Conservation (phyloP, 2,113 vertebrate species). For the Alaudala cheleensis region DNA sequence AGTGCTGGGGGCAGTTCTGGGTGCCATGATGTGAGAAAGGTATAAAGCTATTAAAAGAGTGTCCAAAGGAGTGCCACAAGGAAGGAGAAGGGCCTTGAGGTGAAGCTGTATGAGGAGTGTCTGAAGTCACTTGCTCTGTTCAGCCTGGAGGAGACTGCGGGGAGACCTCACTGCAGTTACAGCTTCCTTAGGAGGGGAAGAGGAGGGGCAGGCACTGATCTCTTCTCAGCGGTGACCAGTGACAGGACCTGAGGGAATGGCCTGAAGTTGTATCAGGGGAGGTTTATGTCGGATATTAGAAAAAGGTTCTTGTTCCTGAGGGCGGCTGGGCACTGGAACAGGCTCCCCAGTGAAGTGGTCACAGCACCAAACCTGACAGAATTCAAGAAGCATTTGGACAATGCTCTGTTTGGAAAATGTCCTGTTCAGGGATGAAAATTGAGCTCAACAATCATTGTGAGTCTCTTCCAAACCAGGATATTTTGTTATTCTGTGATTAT, state of each 20-base stretch:
- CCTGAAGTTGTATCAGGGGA: neutral
- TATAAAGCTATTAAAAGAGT: no score
- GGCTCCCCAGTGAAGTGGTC: neutral
- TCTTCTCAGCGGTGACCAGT: neutral
- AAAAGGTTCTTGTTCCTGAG: neutral
- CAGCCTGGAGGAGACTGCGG: neutral
- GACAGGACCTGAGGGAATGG: accelerated
- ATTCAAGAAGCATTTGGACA: neutral
- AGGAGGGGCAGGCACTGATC: accelerated
- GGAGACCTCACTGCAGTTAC: accelerated
- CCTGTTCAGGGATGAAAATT: neutral
- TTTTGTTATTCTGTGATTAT: neutral
- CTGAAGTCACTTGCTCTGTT: accelerated
- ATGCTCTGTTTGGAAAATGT: neutral
- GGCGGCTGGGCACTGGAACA: neutral
- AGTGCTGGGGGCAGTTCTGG: neutral
- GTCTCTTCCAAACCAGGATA: neutral
- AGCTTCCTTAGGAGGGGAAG: accelerated
- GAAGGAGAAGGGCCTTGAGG: neutral
- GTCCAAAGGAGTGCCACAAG: no score
- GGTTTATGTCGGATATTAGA: neutral
- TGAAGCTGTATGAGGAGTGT: accelerated
- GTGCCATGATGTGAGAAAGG: accelerated
- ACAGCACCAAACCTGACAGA: neutral
- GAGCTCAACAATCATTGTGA: neutral